Percentiles rank a stretch among this genome's conserved stretches.
These are phyloP conservation scores for Digitonthophagus gazella DNA, from an alignment of 2,888 invertebrate genomes.

Conservation along the genomic window DNA sequence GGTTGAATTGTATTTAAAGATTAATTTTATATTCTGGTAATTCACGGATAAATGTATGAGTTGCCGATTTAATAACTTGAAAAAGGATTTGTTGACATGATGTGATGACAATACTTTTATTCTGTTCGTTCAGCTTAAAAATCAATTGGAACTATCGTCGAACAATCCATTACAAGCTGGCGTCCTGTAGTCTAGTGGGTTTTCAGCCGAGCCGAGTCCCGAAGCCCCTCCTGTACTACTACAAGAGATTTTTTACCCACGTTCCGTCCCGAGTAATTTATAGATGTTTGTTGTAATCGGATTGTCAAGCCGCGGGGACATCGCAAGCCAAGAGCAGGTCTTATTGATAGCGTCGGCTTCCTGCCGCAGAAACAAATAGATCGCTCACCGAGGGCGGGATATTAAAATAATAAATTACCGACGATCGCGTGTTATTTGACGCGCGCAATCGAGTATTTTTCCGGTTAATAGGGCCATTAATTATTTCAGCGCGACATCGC, in stretches of 20 bases:
- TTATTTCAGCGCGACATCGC: background rate
- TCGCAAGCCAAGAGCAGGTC: conserved; percentile 11
- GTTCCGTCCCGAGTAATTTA: conserved; percentile 3
- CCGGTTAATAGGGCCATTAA: background rate
- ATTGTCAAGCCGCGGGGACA: background rate
- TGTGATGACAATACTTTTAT: background rate
- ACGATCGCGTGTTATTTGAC: background rate
- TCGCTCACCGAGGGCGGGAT: conserved; percentile 1
- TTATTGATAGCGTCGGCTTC: conserved; percentile 2
- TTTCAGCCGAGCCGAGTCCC: background rate
- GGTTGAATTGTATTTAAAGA: background rate
- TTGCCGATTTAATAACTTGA: too few species aligned
- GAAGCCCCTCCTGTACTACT: background rate
- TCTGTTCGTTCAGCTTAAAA: background rate
- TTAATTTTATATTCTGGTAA: background rate
- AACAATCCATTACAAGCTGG: conserved; percentile 10
- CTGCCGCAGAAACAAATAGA: conserved; percentile 10
- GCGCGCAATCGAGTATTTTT: conserved; percentile 1
- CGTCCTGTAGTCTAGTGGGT: conserved; percentile 6
- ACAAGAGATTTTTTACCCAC: conserved; percentile 5
- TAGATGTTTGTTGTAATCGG: conserved; percentile 15
- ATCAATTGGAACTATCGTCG: background rate
- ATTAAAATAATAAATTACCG: conserved; percentile 15
- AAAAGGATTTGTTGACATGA: background rate
- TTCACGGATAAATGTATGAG: too few species aligned